phyloP scores from a whole-genome alignment of 2,888 invertebrate genomes.

The Lasioglossum zephyrum region DNA sequence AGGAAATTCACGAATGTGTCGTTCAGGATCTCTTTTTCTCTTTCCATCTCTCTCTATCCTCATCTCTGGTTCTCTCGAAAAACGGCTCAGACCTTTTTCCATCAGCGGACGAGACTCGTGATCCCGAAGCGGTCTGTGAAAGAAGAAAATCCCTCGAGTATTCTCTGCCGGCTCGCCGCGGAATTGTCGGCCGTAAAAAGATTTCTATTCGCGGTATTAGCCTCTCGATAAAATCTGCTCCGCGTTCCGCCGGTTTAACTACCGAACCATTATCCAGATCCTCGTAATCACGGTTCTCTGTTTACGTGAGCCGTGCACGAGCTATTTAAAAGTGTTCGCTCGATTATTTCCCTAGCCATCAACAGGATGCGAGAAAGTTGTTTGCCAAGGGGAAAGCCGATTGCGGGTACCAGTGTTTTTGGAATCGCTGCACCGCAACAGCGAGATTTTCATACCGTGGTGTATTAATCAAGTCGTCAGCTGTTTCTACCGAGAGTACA shows the following conservation, averaged over 20 bases:
- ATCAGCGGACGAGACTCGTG: conserved; percentile 21
- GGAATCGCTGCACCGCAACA: neutral
- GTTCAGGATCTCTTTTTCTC: neutral
- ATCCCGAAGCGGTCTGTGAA: conserved; percentile 9
- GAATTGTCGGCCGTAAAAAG: conserved; percentile 35
- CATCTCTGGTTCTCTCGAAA: conserved; percentile 7
- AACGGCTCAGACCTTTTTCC: conserved; percentile 25
- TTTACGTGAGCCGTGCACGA: conserved; percentile 12
- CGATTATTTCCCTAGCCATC: conserved; percentile 21
- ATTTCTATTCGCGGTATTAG: conserved; percentile 28
- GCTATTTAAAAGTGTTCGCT: conserved; percentile 1
- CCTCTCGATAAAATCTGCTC: conserved; percentile 26
- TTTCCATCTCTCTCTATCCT: neutral
- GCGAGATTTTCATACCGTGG: neutral
- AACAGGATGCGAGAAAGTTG: conserved; percentile 16
- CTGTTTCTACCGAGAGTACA: neutral
- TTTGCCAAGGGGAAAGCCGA: conserved; percentile 5
- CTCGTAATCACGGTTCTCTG: conserved; percentile 2
- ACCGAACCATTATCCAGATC: conserved; percentile 10
- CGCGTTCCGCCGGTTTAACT: conserved; percentile 26
- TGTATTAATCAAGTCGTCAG: neutral
- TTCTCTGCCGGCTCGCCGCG: conserved; percentile 12
- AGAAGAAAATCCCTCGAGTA: conserved; percentile 39
- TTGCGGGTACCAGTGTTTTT: neutral
- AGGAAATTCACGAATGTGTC: conserved; percentile 43